phyloP scores from a whole-genome alignment of 2,113 vertebrate species.

The Tyto alba region DNA sequence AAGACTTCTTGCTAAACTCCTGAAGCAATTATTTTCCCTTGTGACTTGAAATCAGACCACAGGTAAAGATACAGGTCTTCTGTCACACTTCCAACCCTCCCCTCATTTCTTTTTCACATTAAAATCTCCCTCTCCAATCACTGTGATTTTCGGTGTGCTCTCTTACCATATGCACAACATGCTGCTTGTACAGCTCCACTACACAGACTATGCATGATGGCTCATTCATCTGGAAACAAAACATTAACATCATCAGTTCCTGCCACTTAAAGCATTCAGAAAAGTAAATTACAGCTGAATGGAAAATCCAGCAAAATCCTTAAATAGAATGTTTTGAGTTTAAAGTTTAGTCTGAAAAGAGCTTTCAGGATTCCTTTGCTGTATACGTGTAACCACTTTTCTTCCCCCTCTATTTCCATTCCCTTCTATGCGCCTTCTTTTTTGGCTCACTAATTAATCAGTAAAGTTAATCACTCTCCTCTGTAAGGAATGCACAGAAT shows the following conservation, averaged over 20 bases:
- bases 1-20: neutral
- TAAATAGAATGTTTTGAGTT: neutral
- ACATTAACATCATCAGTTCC: neutral
- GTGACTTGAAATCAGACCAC: neutral
- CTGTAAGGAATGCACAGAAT: neutral
- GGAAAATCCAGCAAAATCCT: neutral
- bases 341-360: neutral
- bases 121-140: neutral
- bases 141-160: neutral
- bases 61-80: neutral
- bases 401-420: neutral
- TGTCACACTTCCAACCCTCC: neutral
- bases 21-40: neutral
- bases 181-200: neutral
- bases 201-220: fast-evolving
- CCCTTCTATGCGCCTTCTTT: neutral
- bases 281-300: neutral
- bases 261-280: neutral
- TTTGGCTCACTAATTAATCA: neutral
- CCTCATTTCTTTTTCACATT: neutral
- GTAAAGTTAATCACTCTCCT: neutral
- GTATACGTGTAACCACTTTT: neutral
- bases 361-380: neutral
- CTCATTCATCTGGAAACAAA: neutral
- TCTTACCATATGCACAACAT: neutral